Evolutionary conservation across 2,888 invertebrate genomes (phyloP), one percentile per base, ranked within the genome.

Genomic region (Andricus quercusramuli): DNA sequence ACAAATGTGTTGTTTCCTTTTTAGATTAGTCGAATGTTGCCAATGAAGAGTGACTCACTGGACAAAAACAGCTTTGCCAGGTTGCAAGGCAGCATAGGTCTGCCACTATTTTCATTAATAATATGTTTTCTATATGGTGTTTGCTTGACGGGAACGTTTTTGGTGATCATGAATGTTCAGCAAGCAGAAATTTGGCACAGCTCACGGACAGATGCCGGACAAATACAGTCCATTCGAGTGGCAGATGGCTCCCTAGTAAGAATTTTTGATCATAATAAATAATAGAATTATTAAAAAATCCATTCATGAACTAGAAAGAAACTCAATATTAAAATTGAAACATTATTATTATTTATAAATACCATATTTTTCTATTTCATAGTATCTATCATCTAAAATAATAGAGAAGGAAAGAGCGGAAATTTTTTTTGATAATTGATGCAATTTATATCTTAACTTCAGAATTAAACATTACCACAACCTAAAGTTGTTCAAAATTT

Each of bases 31-130:
- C 78, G 78, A 78, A 84, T 84, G 80, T 76, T 74, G 79, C 20
- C 25, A 62, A 44, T 51, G 67, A 68, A 56, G 65, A 62, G 77
- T 78, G 80, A 80, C 65, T 78, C 77, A 79, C 56, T 80, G 77
- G 79, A 79, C 80, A 81, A 81, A 79, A 62, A 76, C 68, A 78
- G 66, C 64, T 65, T 77, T 66, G 80, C 76, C 22, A 77, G 56
- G 83, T 32, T 67, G 74, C 82, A 68, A 77, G 77, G 80, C 89
- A 90, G 90, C 87, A 94, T 94, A 94, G 93, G 94, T 92, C 93
- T 94, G 90, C 94, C 94, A 86, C 94, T 95, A 90, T 92, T 95
- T 86, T 94, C 95, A 82, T 90, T 94, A 83, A 94, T 94, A 86
- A 94, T 94, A 90, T 94, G 94, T 89, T 94, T 94, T 91, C 93